Base-by-base conservation (phyloP, 2,113 vertebrate species). In the Corvus moneduloides region DNA sequence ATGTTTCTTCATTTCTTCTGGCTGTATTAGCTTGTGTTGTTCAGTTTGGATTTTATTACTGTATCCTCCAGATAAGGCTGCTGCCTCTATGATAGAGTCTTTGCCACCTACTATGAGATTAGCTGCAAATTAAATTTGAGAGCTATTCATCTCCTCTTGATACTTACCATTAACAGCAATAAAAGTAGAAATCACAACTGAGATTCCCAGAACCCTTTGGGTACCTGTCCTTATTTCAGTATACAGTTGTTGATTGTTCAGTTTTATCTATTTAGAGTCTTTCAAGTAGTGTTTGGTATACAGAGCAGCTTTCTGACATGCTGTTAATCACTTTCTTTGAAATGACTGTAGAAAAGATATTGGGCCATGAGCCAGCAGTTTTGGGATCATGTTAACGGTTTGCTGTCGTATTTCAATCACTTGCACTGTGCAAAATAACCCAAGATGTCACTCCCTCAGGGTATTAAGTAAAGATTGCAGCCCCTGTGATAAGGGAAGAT, bases 381-480 rank as follows among this genome's bases (percentile, higher is more conserved):
- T 88, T 48, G 76, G 59, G 84, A 85, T 94, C 55, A 19, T 11
- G 43, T 77, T 96, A 94, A 86, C 1, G 0, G 63, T 90, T 95
- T 92, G 46, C 61, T 92, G 87, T 59, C 1, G 8, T 88, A 71
- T 93, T 93, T 96, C 93, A 94, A 72, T 93, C 88, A 81, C 68
- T 90, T 41, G 49, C 0, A 2, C 76, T 86, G 79, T 78, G 72
- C 48, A 84, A 83, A 96, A 86, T 91, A 93, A 91, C 86, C 59
- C 48, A 91, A 94, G 55, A 93, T 67, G 56, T 86, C 80, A 52
- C 64, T 84, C 73, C 73, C 58, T 90, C 69, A 41, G 85, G 87
- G 85, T 93, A 84, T 93, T 94, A 93, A 92, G 76, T 75, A 84
- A 94, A 96, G 79, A 96, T 89, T 96, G 72, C 61, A 72, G 52